Conservation (phyloP, 1,140 invertebrate genomes). For the Meloidogyne hapla region DNA sequence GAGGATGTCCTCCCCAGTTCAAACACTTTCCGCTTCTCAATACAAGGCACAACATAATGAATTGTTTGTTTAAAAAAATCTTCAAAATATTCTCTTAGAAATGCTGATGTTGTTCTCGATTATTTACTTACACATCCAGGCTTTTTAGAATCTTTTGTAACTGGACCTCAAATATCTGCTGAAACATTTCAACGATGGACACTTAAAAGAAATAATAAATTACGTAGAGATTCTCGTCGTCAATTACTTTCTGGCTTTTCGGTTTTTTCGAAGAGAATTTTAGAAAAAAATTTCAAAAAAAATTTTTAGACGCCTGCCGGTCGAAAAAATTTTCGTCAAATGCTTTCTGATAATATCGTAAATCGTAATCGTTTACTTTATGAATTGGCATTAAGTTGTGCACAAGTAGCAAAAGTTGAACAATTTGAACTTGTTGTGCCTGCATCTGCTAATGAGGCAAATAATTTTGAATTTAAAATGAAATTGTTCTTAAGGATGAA, state of each 20-base stretch:
- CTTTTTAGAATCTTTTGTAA: conserved; percentile 51
- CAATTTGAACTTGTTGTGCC: conserved; percentile 48
- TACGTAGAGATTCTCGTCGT: conserved; percentile 39
- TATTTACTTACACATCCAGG: conserved; percentile 48
- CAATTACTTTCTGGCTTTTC: conserved; percentile 31
- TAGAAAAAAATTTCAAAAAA: not conserved
- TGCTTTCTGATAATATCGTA: conserved; percentile 25
- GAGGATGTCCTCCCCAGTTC: conserved; percentile 25
- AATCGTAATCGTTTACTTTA: conserved; percentile 49
- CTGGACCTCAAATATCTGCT: conserved; percentile 39
- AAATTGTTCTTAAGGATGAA: too few relatives aligned
- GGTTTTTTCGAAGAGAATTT: not conserved
- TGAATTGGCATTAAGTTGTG: conserved; percentile 51
- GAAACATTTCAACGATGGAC: conserved; percentile 58
- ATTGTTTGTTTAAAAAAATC: not conserved
- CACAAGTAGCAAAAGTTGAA: conserved; percentile 51
- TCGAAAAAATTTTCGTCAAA: conserved; percentile 30
- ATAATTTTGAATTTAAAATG: too few relatives aligned
- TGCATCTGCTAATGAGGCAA: conserved; percentile 27
- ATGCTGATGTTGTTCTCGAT: conserved; percentile 46
- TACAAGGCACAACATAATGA: conserved; percentile 28
- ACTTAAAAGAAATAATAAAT: conserved; percentile 39
- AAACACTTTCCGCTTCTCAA: conserved; percentile 27
- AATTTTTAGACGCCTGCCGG: conserved; percentile 42
- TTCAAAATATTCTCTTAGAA: not conserved